Evolutionary conservation across 2,113 vertebrate genomes (phyloP).

Genomic region (western clawed frog (Xenopus tropicalis)): UCB_Xtro_10.0 CM004443.2:27252001-27252500

Average conservation of each 20-base stretch:
- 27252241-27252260: not conserved
- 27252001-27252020: too few relatives aligned
- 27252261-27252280: conserved; percentile 2
- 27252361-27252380: conserved; percentile 41
- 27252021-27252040: too few relatives aligned
- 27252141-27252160: not conserved
- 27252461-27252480: conserved; percentile 42
- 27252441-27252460: conserved; percentile 46
- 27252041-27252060: too few relatives aligned
- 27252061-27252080: too few relatives aligned
- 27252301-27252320: conserved; percentile 11
- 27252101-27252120: too few relatives aligned
- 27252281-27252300: conserved; percentile 13
- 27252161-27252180: not conserved
- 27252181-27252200: not conserved
- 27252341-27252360: conserved; percentile 10
- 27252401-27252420: conserved; percentile 14
- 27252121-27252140: too few relatives aligned
- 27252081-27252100: too few relatives aligned
- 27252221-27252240: not conserved
- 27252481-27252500: conserved; percentile 53
- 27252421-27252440: conserved; percentile 38
- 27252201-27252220: not conserved
- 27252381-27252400: conserved; percentile 31
- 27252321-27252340: conserved; percentile 15